Evolutionary conservation across 1,140 invertebrate genomes (phyloP), one percentile per base, ranked within the genome.

Genomic region (Pseudomyrmex sp.): DNA sequence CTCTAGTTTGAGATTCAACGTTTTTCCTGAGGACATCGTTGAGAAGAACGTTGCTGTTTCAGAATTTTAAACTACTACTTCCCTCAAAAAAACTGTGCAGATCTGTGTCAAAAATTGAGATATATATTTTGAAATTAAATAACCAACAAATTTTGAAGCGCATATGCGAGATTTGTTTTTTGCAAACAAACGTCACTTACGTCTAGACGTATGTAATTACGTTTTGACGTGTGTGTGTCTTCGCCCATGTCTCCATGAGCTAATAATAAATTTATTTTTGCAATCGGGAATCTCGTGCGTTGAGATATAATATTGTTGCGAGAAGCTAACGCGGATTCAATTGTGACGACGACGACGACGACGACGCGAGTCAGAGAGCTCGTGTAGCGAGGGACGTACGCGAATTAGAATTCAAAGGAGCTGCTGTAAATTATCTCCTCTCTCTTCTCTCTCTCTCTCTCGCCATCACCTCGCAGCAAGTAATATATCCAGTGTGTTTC

Each of bases 381-480:
- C 35, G 35, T 20, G 35, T 10, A 13, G 46, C 48, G 61, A 68
- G 26, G 18, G 9, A 8, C 12, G 7, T 15, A 62, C 61, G 50
- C 48, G 26, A 35, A 74, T 75, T 65, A 82, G 12, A 75, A 63
- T 73, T 65, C 50, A n/a, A 75, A 54, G 35, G 26, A 35, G 48
- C 23, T 48, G 44, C 58, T 58, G 18, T 62, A 61, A 72, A 82
- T 75, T 82, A 75, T 73, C 79, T 82, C 59, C 9, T 44, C 56
- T 26, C 23, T 26, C 23, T 26, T 58, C n/a, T 35, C 69, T 10
- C 48, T 54, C 50, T 13, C 56, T 83, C 35, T 35, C 5, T 35
- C 35, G 35, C 35, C 4, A 35, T 35, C 35, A 83, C 59, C 74
- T 85, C 10, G 26, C 26, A 26, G 26, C 61, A 18, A 66, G 20